Evolutionary conservation across 1,140 invertebrate genomes (phyloP).

Genomic region (Samia ricini): DNA sequence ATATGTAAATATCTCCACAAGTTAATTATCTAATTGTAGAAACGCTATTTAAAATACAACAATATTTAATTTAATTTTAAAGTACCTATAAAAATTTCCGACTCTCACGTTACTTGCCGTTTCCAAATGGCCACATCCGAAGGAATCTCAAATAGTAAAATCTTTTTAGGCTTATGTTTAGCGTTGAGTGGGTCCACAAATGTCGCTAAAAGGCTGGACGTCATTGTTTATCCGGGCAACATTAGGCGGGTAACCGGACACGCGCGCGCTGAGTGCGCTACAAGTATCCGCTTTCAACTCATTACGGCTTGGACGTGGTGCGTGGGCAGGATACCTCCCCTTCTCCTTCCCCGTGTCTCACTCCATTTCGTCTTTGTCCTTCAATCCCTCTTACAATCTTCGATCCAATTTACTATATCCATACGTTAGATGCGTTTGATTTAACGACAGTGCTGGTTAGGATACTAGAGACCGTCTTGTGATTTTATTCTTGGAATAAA

Average conservation of each 20-base stretch:
- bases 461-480: background rate
- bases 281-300: constrained; percentile 77
- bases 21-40: too few relatives aligned
- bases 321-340: constrained; percentile 51
- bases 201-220: constrained; percentile 76
- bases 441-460: constrained; percentile 31
- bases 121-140: constrained; percentile 35
- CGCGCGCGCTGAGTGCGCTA: constrained; percentile 74
- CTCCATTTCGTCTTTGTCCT: constrained; percentile 60
- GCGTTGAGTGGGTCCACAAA: constrained; percentile 75
- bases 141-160: constrained; percentile 62
- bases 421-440: constrained; percentile 47
- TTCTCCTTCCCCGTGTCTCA: constrained; percentile 31
- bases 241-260: constrained; percentile 76
- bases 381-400: constrained; percentile 71
- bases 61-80: background rate
- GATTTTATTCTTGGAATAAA: background rate
- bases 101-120: constrained; percentile 8
- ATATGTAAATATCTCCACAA: too few relatives aligned
- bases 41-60: background rate
- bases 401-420: constrained; percentile 66
- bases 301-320: constrained; percentile 74
- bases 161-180: constrained; percentile 74
- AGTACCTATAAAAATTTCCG: background rate
- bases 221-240: constrained; percentile 76